phyloP scores from a whole-genome alignment of 2,797 vertebrate species.

The Vireo griseus region DNA sequence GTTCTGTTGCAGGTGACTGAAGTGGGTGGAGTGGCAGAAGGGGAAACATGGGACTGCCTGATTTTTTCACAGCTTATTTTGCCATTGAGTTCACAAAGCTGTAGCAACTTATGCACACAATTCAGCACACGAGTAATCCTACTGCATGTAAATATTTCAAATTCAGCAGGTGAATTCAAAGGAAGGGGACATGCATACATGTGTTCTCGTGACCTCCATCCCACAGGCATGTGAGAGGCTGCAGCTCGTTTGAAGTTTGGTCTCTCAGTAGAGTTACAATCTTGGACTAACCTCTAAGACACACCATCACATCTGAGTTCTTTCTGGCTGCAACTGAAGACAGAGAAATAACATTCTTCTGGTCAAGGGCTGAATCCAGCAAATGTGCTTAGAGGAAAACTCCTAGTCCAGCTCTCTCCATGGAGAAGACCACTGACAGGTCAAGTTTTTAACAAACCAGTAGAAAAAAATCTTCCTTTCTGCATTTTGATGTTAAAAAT shows the following conservation, averaged over 20 bases:
- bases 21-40: background rate
- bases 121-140: background rate
- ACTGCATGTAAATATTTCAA: background rate
- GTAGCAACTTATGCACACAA: background rate
- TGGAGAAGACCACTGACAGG: background rate
- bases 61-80: background rate
- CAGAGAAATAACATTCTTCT: background rate
- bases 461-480: background rate
- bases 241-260: background rate
- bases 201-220: rapidly evolving
- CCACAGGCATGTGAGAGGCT: background rate
- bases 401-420: background rate
- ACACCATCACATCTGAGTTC: background rate
- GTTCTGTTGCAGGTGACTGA: background rate
- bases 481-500: background rate
- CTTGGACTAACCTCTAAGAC: background rate
- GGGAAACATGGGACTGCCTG: background rate
- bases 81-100: background rate
- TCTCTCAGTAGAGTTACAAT: background rate
- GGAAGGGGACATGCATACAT: rapidly evolving
- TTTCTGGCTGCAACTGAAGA: background rate
- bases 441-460: background rate
- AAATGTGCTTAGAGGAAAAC: background rate
- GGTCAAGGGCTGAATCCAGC: background rate
- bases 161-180: background rate